phyloP scores from a whole-genome alignment of 1,140 invertebrate genomes.

The Meloidogyne floridensis region DNA sequence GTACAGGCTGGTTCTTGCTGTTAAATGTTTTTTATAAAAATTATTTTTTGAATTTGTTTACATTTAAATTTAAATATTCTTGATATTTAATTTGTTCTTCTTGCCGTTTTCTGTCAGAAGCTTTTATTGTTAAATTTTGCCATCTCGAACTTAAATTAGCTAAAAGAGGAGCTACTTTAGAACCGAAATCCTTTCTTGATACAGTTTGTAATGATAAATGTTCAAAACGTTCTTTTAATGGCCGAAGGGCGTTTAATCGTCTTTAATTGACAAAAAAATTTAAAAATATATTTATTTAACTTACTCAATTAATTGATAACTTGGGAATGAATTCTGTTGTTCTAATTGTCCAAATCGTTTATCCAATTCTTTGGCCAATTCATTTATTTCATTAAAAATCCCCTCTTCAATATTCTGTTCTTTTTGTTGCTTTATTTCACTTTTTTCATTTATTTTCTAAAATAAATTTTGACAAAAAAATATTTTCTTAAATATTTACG shows the following conservation, averaged over 20 bases:
- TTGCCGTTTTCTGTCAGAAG: neutral
- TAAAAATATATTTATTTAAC: neutral
- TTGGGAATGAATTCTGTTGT: neutral
- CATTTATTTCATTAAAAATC: conserved; percentile 19
- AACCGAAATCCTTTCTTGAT: neutral
- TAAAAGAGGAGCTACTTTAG: conserved; percentile 12
- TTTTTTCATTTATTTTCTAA: conserved; percentile 13
- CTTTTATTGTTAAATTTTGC: conserved; percentile 2
- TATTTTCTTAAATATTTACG: neutral
- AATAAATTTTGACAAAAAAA: neutral
- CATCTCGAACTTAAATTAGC: conserved; percentile 8
- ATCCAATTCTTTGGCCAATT: neutral
- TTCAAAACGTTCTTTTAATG: conserved; percentile 22
- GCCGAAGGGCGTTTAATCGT: conserved; percentile 2
- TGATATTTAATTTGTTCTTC: conserved; percentile 5
- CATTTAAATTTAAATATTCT: neutral
- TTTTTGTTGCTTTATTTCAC: neutral
- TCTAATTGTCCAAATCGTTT: conserved; percentile 6
- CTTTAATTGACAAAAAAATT: neutral
- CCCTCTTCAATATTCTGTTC: neutral
- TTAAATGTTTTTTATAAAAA: neutral
- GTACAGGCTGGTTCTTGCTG: neutral
- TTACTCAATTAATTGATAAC: conserved; percentile 1
- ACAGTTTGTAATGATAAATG: neutral
- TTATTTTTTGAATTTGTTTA: neutral